Base-by-base conservation (phyloP, 92 coral and sea anemone species). In the Diadumene lineata region DNA sequence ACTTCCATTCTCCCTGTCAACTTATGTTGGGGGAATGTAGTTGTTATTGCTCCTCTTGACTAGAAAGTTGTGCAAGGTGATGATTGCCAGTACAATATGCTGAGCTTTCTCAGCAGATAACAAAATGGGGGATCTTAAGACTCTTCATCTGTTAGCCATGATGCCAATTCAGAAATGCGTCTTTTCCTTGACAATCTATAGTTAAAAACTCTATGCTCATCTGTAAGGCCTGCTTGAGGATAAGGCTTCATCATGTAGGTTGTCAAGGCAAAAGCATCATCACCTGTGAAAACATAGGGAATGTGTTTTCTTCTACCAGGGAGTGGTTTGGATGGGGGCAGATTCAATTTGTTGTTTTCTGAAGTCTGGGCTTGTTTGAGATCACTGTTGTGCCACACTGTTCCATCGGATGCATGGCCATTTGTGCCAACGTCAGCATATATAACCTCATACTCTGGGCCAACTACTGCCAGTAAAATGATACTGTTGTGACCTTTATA, bases 351-450 rank as follows among this genome's bases (percentile, higher is more conserved):
- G 31, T 81, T 81, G 15, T 65, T 60, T 25, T 33, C 62, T 24
- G 63, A 34, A 11, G 50, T 28, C 15, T 72, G 53, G 0, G 67
- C 55, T 24, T n/a, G 19, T 43, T 51, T 81, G n/a, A 72, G 32
- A 50, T 81, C 75, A n/a, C 50, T 46, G 25, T 51, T 73, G 31
- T 73, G 74, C 85, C 85, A 81, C 11, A 65, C 34, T 3, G 73
- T 25, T 38, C 73, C 85, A 73, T 81, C 85, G 0, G 80, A 66
- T 32, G 76, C 76, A 19, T 81, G 65, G 11, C 89, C 84, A 72
- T 79, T 84, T 18, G 85, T 69, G 11, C 89, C 89, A 19, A 84
- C 64, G 73, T 72, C 80, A n/a, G 89, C 89, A 76, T 72, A 72
- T 23, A 84, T 30, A 23, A 66, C 29, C 62, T 84, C 81, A 68